Percentiles rank a stretch among this genome's conserved stretches.
These are phyloP conservation scores for Apamea crenata DNA, from an alignment of 2,888 invertebrate species.

Conservation along the genomic window DNA sequence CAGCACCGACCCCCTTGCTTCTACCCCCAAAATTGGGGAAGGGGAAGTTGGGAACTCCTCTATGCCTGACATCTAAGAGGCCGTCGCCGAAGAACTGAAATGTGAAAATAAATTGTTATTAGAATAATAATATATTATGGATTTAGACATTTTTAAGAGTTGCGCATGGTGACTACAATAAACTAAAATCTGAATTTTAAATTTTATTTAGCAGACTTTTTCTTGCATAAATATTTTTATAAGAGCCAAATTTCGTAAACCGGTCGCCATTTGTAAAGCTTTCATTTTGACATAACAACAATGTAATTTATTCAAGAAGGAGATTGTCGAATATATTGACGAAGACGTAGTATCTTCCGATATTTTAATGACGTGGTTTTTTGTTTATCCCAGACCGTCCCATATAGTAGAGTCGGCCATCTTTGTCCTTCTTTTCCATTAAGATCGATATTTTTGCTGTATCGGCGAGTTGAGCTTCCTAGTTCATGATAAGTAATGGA, in stretches of 20 bases:
- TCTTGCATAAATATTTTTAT: neutral
- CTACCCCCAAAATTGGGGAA: slow-evolving; percentile 79
- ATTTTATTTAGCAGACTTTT: neutral
- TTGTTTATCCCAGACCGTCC: neutral
- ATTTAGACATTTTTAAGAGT: neutral
- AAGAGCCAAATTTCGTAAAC: neutral
- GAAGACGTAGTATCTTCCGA: neutral
- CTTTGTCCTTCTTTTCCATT: neutral
- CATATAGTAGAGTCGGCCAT: too few species aligned
- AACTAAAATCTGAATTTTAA: neutral
- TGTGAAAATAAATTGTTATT: neutral
- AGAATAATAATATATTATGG: neutral
- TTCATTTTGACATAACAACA: neutral
- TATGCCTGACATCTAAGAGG: slow-evolving; percentile 82
- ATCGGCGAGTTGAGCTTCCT: neutral
- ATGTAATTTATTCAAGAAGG: neutral
- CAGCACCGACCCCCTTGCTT: slow-evolving; percentile 79
- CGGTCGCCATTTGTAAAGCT: neutral
- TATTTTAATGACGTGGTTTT: neutral
- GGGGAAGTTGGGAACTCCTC: slow-evolving; percentile 84
- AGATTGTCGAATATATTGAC: neutral
- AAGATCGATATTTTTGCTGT: neutral
- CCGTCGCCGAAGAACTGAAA: slow-evolving; percentile 83
- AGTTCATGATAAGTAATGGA: neutral
- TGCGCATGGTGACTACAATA: too few species aligned